Evolutionary conservation across 2,113 vertebrate genomes (phyloP).

Genomic region (Callipepla squamata): DNA sequence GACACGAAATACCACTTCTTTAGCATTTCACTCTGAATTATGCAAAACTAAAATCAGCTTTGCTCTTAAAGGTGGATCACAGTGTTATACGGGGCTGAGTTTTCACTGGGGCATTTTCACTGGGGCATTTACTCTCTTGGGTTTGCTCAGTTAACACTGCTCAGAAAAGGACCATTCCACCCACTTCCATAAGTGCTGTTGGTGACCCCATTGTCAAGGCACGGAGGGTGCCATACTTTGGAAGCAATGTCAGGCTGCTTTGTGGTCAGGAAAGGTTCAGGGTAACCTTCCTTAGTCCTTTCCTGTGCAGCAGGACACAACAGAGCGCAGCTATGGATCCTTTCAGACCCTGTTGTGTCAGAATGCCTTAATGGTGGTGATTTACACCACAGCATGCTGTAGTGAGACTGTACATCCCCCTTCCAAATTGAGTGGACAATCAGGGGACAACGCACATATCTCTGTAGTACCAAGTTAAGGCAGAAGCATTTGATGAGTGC

Average conservation of each 20-base stretch:
- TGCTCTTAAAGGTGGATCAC: neutral
- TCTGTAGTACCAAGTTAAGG: neutral
- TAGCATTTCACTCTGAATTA: neutral
- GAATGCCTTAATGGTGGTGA: neutral
- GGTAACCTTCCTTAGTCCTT: neutral
- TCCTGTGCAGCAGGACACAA: no score
- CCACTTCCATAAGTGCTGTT: neutral
- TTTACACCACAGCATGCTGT: neutral
- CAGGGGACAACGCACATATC: rapidly evolving
- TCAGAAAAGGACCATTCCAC: neutral
- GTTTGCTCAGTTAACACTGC: neutral
- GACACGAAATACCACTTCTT: neutral
- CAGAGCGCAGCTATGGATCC: rapidly evolving
- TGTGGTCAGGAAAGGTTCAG: neutral
- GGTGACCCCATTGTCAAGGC: neutral
- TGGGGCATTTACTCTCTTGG: neutral
- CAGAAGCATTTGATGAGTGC: neutral
- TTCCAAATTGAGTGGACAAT: neutral
- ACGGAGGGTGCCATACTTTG: rapidly evolving
- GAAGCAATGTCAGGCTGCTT: neutral
- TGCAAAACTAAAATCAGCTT: neutral
- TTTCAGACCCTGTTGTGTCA: neutral
- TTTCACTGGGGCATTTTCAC: rapidly evolving
- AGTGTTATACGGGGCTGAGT: neutral
- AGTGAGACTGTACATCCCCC: neutral